phyloP scores from a whole-genome alignment of 2,888 invertebrate species.

The Chrysolina haemoptera region DNA sequence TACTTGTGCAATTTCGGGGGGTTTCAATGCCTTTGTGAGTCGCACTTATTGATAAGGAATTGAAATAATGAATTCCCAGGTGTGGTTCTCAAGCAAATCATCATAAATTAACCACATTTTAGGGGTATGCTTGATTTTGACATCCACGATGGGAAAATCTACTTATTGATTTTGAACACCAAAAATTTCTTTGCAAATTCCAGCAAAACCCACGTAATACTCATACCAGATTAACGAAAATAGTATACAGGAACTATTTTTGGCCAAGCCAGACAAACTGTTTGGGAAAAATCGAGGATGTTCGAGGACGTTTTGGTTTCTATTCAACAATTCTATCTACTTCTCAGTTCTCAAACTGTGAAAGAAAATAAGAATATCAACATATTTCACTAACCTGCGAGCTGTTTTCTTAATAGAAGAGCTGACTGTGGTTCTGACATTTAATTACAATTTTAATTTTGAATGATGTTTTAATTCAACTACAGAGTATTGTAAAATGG shows the following conservation, averaged over 20 bases:
- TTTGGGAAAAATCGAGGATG: constrained; percentile 54
- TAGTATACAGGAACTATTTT: constrained; percentile 51
- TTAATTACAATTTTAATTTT: constrained; percentile 86
- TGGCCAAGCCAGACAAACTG: constrained; percentile 48
- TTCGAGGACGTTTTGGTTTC: constrained; percentile 51
- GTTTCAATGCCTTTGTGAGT: not conserved
- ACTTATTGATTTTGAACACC: constrained; percentile 49
- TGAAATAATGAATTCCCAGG: not conserved
- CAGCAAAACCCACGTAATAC: constrained; percentile 3
- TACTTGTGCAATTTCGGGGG: not conserved
- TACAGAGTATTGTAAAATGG: constrained; percentile 79
- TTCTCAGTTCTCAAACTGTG: constrained; percentile 34
- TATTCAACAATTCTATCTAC: constrained; percentile 29
- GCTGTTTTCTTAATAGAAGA: constrained; percentile 94
- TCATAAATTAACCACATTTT: constrained; percentile 10
- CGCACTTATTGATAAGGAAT: not conserved
- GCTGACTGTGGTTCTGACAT: constrained; percentile 97
- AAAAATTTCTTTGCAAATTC: constrained; percentile 25
- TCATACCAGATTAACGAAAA: constrained; percentile 37
- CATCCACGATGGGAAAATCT: constrained; percentile 33
- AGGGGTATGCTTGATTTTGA: constrained; percentile 35
- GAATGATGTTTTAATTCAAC: constrained; percentile 71
- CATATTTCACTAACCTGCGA: constrained; percentile 83
- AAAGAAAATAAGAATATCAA: constrained; percentile 39
- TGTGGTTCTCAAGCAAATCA: not conserved